Evolutionary conservation across 2,888 invertebrate species (phyloP), one percentile per base, ranked within the genome.

Genomic region (Capitulum mitella): DNA sequence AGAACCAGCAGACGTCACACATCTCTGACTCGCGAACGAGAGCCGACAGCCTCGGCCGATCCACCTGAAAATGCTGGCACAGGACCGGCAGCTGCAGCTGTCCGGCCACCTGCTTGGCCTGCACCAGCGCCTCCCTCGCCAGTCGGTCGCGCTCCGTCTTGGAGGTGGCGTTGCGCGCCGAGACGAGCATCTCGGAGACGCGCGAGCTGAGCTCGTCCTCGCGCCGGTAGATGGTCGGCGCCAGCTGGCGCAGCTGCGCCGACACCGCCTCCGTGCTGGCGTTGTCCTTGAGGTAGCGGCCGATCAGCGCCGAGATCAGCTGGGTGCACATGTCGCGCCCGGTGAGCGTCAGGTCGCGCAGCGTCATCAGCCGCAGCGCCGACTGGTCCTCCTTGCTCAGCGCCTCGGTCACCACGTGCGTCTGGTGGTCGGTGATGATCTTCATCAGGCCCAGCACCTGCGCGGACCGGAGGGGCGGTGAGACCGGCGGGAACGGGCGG

Each of bases 161-260:
- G 85, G 92, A 93, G 83, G 84, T 83, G 32, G 90, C 89, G 82
- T 92, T 91, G 84, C 92, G 92, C 0, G 95, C 93, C 83, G 90
- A 90, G 86, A 95, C 90, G 78, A 97, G 88, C 83, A 96, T 90
- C 87, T 97, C 97, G 83, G 94, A 95, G 0, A 94, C 94, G 91
- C 97, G 97, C 3, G 97, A 95, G 83, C 95, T 95, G 22, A 95
- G 93, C 6, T 97, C 98, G 86, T 99, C 98, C 87, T 98, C 98
- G 83, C 92, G 92, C 81, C 93, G 92, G 85, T 97, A 99, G 43
- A 99, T 88, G 83, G 93, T 92, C 0, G 99, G 98, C 84, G 98
- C 99, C 1, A 95, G 90, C 83, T 95, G 93, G 77, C 97, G 89
- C 79, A 99, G 87, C 84, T 92, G 92, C 40, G 90, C 88, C 80